A percentile compares a stretch with the other conserved stretches of the same genome.
Conservation (phyloP, 2,113 vertebrate species). For the Oncorhynchus kisutch region DNA sequence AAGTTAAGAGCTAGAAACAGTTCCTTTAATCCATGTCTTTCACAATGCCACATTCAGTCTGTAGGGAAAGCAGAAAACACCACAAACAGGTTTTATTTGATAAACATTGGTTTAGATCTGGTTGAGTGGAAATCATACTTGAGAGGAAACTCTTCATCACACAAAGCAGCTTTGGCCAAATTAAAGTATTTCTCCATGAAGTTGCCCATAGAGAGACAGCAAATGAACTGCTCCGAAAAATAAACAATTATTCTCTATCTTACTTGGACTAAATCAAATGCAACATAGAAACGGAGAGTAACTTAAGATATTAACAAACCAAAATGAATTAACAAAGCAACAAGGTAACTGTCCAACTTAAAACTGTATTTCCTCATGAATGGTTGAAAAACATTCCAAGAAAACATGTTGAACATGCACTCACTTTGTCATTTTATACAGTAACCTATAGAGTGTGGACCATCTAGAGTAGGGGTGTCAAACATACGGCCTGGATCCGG, state of each 20-base stretch:
- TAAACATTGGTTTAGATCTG: not conserved
- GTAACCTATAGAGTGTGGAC: conserved; percentile 63
- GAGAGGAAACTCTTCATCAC: not conserved
- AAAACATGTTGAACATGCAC: conserved; percentile 74
- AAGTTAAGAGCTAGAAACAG: conserved; percentile 38
- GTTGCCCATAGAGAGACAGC: conserved; percentile 26
- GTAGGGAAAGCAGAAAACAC: conserved; percentile 5
- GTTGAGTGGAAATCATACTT: not conserved
- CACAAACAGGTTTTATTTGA: not conserved
- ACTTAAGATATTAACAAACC: conserved; percentile 4
- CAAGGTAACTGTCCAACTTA: conserved; percentile 32
- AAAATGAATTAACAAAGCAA: conserved; percentile 21
- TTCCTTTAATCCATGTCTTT: conserved; percentile 10
- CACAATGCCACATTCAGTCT: conserved; percentile 16
- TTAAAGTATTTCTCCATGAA: not conserved
- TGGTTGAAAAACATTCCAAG: conserved; percentile 62
- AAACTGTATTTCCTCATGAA: conserved; percentile 31
- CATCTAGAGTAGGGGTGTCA: conserved; percentile 38
- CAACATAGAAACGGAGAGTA: not conserved
- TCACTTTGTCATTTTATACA: conserved; percentile 67
- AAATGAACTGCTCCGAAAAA: not conserved
- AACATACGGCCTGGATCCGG: no score
- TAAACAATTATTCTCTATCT: not conserved
- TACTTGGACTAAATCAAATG: not conserved
- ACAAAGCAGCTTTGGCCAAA: not conserved